Conservation (phyloP, 1,140 invertebrate genomes). For the Zeugodacus cucurbitae region DNA sequence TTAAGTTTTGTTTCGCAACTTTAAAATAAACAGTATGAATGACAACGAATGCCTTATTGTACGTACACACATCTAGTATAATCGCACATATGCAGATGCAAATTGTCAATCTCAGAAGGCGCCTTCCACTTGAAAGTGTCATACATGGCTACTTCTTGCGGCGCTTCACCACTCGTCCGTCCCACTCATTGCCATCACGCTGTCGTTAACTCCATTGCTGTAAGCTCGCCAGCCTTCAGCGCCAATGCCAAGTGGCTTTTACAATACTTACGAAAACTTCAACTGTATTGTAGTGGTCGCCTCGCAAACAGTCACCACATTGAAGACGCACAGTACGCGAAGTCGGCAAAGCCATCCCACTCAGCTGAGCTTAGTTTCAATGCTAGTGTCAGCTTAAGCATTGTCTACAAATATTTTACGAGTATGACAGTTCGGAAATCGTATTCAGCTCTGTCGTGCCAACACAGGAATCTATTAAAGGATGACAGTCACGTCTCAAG, state of each 20-base stretch:
- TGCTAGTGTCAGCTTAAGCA: background rate
- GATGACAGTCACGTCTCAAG: slow-evolving; percentile 33
- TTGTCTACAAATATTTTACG: slow-evolving; percentile 11
- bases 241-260: slow-evolving; percentile 20
- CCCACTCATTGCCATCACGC: background rate
- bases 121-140: background rate
- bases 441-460: background rate
- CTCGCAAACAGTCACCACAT: background rate
- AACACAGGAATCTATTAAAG: slow-evolving; percentile 27
- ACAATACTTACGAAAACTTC: slow-evolving; percentile 12
- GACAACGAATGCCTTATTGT: background rate
- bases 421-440: slow-evolving; percentile 26
- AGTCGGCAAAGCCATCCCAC: background rate
- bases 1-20: background rate
- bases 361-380: background rate
- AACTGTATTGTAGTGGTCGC: background rate
- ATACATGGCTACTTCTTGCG: background rate
- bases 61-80: background rate
- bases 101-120: background rate
- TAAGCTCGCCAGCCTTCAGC: background rate
- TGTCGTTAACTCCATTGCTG: background rate
- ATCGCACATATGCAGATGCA: background rate
- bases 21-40: background rate
- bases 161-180: background rate
- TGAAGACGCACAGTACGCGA: background rate